Conservation (phyloP, 35 echinoderm and acorn worm genomes). For the Diadema setosum region DNA sequence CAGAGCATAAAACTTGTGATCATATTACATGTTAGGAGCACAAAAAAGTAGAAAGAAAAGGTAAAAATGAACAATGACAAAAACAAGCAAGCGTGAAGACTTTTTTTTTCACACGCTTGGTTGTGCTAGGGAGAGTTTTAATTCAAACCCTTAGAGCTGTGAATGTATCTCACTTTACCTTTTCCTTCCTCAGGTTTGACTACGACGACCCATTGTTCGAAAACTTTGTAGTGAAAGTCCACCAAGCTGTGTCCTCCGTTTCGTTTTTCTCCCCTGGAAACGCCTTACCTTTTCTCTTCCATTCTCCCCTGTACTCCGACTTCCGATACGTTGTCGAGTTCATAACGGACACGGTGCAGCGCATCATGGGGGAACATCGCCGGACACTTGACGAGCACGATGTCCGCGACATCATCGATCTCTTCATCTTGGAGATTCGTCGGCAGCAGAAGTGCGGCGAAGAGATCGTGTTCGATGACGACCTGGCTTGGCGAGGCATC, state of each 20-base stretch:
- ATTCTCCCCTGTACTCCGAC: neutral
- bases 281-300: neutral
- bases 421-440: neutral
- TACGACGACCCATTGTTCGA: neutral
- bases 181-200: neutral
- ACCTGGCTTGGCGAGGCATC: neutral
- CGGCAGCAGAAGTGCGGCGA: neutral
- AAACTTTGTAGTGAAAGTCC: neutral
- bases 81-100: neutral
- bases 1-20: no score
- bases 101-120: neutral
- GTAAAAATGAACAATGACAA: no score
- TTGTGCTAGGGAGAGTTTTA: neutral
- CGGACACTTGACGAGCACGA: neutral
- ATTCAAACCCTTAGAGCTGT: neutral
- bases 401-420: constrained; percentile 20
- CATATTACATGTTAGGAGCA: no score
- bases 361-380: constrained; percentile 6
- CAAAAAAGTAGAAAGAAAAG: no score
- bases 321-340: neutral
- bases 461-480: neutral
- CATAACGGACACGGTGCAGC: neutral
- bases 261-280: neutral
- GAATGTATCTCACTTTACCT: neutral
- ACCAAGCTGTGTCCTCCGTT: neutral